Conservation (phyloP, 2,888 invertebrate species). For the Lithosia quadra region DNA sequence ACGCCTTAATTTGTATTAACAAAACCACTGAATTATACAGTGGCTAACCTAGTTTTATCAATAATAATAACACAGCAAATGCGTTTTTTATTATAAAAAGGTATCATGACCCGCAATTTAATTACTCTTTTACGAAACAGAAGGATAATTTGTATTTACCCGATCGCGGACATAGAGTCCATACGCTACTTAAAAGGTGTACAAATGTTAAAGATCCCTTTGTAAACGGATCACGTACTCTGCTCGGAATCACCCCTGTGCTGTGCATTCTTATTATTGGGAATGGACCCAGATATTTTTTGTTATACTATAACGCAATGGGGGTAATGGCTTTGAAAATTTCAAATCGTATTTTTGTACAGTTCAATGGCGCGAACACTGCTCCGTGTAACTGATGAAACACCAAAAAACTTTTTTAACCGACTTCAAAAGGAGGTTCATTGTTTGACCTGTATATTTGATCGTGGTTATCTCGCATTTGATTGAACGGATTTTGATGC, state of each 20-base stretch:
- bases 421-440: too few species aligned
- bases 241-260: constrained; percentile 61
- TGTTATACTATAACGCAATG: constrained; percentile 45
- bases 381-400: constrained; percentile 43
- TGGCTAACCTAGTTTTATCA: not conserved
- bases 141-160: constrained; percentile 43
- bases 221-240: constrained; percentile 70
- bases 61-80: not conserved
- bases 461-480: too few species aligned
- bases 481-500: too few species aligned
- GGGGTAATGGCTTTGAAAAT: constrained; percentile 71
- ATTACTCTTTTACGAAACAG: constrained; percentile 31
- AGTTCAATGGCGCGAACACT: constrained; percentile 50
- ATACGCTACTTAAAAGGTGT: constrained; percentile 52
- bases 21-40: not conserved
- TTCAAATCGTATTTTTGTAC: constrained; percentile 58
- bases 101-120: constrained; percentile 14
- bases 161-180: constrained; percentile 34
- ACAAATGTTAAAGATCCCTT: constrained; percentile 57
- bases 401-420: constrained; percentile 10
- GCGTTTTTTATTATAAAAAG: not conserved
- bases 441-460: too few species aligned
- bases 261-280: constrained; percentile 59
- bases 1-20: not conserved
- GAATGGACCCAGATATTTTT: constrained; percentile 59